Conservation (phyloP, 2,113 vertebrate species). For the Gopherus evgoodei region DNA sequence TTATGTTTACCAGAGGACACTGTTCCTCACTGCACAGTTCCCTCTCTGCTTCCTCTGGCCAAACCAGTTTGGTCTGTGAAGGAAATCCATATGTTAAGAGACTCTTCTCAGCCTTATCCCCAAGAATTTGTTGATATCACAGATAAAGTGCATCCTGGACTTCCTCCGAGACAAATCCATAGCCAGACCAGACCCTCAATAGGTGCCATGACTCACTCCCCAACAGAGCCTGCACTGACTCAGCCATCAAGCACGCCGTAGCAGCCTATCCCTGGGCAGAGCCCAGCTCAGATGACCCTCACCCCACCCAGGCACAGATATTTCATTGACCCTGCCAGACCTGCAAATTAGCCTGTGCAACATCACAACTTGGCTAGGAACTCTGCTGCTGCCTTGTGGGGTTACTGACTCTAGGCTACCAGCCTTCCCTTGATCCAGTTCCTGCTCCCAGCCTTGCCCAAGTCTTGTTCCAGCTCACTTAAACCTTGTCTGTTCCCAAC, state of each 20-base stretch:
- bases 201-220: neutral
- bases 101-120: neutral
- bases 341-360: neutral
- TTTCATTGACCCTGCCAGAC: neutral
- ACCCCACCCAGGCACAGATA: neutral
- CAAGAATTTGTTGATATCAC: neutral
- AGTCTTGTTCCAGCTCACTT: too few relatives aligned
- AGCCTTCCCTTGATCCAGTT: too few relatives aligned
- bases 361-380: neutral
- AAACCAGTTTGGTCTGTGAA: neutral
- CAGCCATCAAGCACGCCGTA: neutral
- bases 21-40: neutral
- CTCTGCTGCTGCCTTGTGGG: neutral
- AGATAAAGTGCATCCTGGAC: neutral
- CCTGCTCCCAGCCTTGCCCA: too few relatives aligned
- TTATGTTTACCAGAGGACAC: neutral
- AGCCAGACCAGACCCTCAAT: neutral
- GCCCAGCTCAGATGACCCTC: neutral
- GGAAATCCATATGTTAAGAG: neutral
- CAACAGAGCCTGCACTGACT: neutral
- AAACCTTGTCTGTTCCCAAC: too few relatives aligned
- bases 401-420: neutral
- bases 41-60: neutral
- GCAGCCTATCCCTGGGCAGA: neutral
- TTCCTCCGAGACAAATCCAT: neutral